phyloP scores from a whole-genome alignment of 2,888 invertebrate species.

The Agrochola macilenta region DNA sequence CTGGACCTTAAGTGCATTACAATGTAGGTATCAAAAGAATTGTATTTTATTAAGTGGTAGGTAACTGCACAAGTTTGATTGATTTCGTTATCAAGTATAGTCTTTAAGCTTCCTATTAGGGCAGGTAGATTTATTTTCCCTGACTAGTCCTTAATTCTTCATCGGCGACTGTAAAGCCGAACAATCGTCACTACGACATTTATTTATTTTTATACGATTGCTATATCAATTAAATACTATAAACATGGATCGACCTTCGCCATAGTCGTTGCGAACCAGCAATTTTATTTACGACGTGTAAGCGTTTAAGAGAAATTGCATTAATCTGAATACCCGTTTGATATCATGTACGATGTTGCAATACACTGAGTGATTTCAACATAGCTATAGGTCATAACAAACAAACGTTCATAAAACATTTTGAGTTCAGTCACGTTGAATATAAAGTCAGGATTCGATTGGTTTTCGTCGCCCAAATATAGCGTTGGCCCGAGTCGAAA shows the following conservation, averaged over 20 bases:
- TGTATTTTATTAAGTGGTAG: constrained; percentile 26
- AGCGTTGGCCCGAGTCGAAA: constrained; percentile 76
- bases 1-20: constrained; percentile 42
- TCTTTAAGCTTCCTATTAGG: constrained; percentile 33
- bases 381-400: constrained; percentile 73
- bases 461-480: constrained; percentile 72
- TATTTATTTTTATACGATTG: constrained; percentile 74
- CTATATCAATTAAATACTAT: constrained; percentile 85
- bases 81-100: constrained; percentile 16
- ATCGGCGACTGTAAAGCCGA: constrained; percentile 66
- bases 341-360: constrained; percentile 90
- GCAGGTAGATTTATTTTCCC: constrained; percentile 62
- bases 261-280: constrained; percentile 83
- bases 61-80: constrained; percentile 35
- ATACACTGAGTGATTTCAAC: constrained; percentile 82
- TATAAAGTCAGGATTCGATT: constrained; percentile 79
- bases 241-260: constrained; percentile 79
- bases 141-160: constrained; percentile 65
- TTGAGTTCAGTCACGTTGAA: constrained; percentile 70
- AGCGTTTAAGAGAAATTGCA: constrained; percentile 91
- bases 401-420: constrained; percentile 56
- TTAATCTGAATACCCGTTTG: constrained; percentile 90
- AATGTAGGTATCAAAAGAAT: constrained; percentile 30
- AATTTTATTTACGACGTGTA: constrained; percentile 91
- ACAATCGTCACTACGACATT: constrained; percentile 70